Evolutionary conservation across 2,888 invertebrate genomes (phyloP).

Genomic region (Acronicta alni): DNA sequence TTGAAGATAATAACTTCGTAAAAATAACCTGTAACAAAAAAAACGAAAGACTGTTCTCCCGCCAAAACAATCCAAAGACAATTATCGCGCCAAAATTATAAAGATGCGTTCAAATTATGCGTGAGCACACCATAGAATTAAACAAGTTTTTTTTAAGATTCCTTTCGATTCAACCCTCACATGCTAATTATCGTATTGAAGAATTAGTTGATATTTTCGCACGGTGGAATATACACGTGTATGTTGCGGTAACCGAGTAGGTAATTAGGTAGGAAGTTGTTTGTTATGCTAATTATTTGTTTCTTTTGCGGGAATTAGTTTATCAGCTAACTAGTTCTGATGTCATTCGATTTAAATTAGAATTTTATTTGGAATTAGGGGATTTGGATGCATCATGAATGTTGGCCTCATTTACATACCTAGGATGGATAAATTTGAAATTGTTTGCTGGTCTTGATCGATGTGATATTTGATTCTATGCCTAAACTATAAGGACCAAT

Average conservation of each 20-base stretch:
- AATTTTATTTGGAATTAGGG: conserved; percentile 13
- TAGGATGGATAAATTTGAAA: not conserved
- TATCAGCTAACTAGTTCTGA: conserved; percentile 41
- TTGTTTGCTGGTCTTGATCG: too few relatives aligned
- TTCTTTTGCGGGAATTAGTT: conserved; percentile 40
- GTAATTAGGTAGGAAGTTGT: conserved; percentile 71
- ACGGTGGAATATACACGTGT: conserved; percentile 73
- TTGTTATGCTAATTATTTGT: conserved; percentile 60
- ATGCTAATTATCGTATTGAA: conserved; percentile 80
- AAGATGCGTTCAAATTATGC: conserved; percentile 66
- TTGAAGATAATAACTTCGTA: too few relatives aligned
- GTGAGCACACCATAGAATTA: conserved; percentile 61
- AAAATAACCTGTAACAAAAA: too few relatives aligned
- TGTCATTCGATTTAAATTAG: conserved; percentile 52
- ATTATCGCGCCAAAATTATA: conserved; percentile 20
- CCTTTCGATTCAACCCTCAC: conserved; percentile 58
- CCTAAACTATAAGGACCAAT: too few relatives aligned
- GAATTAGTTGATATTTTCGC: conserved; percentile 79
- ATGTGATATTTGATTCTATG: too few relatives aligned
- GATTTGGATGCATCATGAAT: not conserved
- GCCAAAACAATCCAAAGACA: conserved; percentile 22
- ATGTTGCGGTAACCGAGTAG: conserved; percentile 69
- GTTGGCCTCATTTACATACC: not conserved
- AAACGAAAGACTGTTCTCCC: not conserved
- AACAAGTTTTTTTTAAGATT: conserved; percentile 56